These are phyloP conservation scores for Tenebrio molitor DNA, from an alignment of 1,140 invertebrate genomes.

Conservation along the genomic window DNA sequence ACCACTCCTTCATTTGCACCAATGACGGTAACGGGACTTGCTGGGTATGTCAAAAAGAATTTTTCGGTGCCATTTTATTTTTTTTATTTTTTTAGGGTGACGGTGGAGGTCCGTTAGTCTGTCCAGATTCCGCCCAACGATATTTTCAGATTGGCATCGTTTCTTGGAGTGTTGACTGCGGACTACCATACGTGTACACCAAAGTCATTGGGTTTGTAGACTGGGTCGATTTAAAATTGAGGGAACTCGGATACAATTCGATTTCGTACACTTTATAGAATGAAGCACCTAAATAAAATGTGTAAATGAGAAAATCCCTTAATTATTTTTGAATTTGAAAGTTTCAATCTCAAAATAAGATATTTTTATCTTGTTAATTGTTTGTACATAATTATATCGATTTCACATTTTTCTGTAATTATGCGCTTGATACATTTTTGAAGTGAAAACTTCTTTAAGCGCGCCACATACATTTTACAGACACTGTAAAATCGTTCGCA, in stretches of 20 bases:
- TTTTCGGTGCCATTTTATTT: not conserved
- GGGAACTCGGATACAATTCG: conserved; percentile 8
- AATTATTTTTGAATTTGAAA: too few relatives aligned
- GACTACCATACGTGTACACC: conserved; percentile 78
- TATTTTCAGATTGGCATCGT: conserved; percentile 73
- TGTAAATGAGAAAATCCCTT: too few relatives aligned
- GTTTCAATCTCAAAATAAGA: too few relatives aligned
- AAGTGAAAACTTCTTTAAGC: too few relatives aligned
- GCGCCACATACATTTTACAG: too few relatives aligned
- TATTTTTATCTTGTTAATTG: too few relatives aligned
- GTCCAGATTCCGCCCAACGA: conserved; percentile 67
- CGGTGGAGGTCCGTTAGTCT: conserved; percentile 63
- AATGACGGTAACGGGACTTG: conserved; percentile 72
- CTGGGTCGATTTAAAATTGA: conserved; percentile 75
- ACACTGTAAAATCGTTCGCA: too few relatives aligned
- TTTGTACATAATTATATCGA: too few relatives aligned
- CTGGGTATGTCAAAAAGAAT: conserved; percentile 64
- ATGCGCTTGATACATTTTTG: too few relatives aligned
- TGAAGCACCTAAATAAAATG: too few relatives aligned
- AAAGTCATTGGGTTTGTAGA: conserved; percentile 71
- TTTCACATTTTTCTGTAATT: too few relatives aligned
- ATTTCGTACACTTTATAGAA: too few relatives aligned
- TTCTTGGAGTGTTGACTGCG: conserved; percentile 74
- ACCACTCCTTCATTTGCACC: conserved; percentile 69
- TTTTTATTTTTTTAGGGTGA: conserved; percentile 61